Conservation (phyloP, 2,888 invertebrate species). For the Drosophila siamana region DNA sequence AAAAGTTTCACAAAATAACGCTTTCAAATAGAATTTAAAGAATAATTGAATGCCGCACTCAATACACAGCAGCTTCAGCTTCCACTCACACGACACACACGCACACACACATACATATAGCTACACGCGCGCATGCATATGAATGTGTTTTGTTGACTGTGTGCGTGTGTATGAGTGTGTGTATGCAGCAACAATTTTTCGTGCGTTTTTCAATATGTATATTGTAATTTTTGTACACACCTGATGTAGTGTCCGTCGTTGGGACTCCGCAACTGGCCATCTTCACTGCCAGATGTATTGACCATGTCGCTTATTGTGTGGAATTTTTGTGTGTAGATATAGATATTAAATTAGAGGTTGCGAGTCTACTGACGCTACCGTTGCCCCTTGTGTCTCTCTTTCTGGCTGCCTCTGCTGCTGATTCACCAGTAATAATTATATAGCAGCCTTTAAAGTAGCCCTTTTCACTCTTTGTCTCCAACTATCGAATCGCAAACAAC, state of each 20-base stretch:
- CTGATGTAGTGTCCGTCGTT: conserved; percentile 87
- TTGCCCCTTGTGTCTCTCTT: conserved; percentile 14
- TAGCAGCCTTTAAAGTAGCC: conserved; percentile 19
- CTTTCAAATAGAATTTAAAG: conserved; percentile 45
- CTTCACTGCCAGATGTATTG: conserved; percentile 88
- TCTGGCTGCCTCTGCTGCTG: conserved; percentile 33
- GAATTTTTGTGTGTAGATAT: conserved; percentile 19
- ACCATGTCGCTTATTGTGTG: conserved; percentile 51
- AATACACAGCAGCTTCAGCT: conserved; percentile 41
- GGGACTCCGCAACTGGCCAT: conserved; percentile 94
- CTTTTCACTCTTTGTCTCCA: conserved; percentile 37
- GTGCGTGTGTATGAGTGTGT: conserved; percentile 40
- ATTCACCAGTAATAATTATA: conserved; percentile 38
- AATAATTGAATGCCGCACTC: conserved; percentile 52
- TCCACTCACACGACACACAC: conserved; percentile 42
- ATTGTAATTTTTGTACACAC: conserved; percentile 77
- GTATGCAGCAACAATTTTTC: conserved; percentile 81
- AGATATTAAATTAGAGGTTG: conserved; percentile 28
- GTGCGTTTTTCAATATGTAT: conserved; percentile 58
- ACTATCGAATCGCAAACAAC: conserved; percentile 26
- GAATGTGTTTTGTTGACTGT: conserved; percentile 36
- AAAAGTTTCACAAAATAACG: conserved; percentile 61
- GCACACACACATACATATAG: conserved; percentile 35
- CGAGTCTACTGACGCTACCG: conserved; percentile 28
- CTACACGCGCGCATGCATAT: conserved; percentile 42